Percentiles rank a stretch among this genome's conserved stretches.
These are phyloP conservation scores for Plagodis dolabraria DNA, from an alignment of 2,888 invertebrate genomes.

Conservation along the genomic window DNA sequence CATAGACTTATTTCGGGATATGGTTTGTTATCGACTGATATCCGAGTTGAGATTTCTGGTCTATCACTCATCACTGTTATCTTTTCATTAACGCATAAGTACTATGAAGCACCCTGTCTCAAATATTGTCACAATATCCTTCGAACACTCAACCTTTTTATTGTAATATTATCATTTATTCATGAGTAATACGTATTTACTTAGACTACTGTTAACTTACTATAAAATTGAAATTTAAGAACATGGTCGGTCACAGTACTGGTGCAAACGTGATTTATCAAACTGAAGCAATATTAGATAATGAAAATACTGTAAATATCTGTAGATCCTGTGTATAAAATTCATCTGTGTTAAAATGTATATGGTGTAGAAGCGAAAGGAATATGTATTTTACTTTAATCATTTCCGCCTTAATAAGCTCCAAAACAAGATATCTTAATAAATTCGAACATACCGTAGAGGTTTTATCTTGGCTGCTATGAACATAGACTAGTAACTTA, in stretches of 20 bases:
- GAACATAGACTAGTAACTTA: too few species aligned
- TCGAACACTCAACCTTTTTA: conserved; percentile 27
- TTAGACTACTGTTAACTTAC: conserved; percentile 17
- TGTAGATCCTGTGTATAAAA: conserved; percentile 2
- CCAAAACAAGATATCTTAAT: too few species aligned
- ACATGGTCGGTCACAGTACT: conserved; percentile 3
- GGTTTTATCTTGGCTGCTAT: too few species aligned
- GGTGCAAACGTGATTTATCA: conserved; percentile 27
- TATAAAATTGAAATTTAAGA: conserved; percentile 11
- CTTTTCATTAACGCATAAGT: conserved; percentile 29
- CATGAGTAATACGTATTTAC: conserved; percentile 1
- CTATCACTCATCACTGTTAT: conserved; percentile 50
- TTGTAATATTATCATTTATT: conserved; percentile 29
- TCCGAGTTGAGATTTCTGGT: conserved; percentile 58
- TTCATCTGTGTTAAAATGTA: conserved; percentile 1
- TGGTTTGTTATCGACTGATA: conserved; percentile 67
- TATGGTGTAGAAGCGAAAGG: neutral
- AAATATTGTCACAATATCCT: conserved; percentile 28
- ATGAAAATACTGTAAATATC: neutral
- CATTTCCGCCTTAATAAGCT: too few species aligned
- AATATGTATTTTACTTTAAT: too few species aligned
- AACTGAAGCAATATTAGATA: conserved; percentile 18
- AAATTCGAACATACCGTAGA: too few species aligned
- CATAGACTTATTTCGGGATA: conserved; percentile 71
- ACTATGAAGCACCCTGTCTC: conserved; percentile 32